phyloP scores from a whole-genome alignment of 2,888 invertebrate species.

The Dysmachus trigonus region DNA sequence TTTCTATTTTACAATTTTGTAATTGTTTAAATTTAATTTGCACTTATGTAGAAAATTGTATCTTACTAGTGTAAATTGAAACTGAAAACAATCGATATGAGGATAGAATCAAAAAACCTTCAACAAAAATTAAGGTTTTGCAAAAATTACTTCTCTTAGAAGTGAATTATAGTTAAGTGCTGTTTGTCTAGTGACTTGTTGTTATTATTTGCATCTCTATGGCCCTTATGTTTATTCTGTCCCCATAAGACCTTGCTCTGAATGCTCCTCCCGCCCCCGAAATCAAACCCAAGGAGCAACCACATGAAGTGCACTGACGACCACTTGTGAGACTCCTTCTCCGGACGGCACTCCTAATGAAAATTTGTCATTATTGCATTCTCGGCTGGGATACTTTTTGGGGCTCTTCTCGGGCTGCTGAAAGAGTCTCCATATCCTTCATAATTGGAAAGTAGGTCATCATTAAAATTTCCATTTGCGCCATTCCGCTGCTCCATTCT shows the following conservation, averaged over 20 bases:
- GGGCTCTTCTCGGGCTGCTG: not conserved
- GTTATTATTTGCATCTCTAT: not conserved
- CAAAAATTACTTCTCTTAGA: not conserved
- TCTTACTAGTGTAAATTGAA: no score
- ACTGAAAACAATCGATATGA: not conserved
- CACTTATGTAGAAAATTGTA: no score
- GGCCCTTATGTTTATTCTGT: not conserved
- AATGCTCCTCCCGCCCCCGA: not conserved
- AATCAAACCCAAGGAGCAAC: not conserved
- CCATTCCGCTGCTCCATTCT: not conserved
- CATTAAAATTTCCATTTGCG: conserved; percentile 31
- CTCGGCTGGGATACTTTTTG: not conserved
- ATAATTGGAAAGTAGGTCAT: conserved; percentile 32
- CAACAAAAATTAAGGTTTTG: not conserved
- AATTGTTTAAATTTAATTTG: no score
- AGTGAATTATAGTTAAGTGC: not conserved
- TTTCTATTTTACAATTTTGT: no score
- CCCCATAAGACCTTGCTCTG: not conserved
- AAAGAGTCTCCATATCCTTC: not conserved
- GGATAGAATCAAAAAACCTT: not conserved
- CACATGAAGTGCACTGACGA: not conserved
- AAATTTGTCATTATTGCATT: conserved; percentile 17
- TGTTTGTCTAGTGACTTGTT: not conserved
- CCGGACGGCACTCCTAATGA: not conserved
- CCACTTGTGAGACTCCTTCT: not conserved